Evolutionary conservation across 2,888 invertebrate genomes (phyloP).

Genomic region (Polymixis flavicincta): DNA sequence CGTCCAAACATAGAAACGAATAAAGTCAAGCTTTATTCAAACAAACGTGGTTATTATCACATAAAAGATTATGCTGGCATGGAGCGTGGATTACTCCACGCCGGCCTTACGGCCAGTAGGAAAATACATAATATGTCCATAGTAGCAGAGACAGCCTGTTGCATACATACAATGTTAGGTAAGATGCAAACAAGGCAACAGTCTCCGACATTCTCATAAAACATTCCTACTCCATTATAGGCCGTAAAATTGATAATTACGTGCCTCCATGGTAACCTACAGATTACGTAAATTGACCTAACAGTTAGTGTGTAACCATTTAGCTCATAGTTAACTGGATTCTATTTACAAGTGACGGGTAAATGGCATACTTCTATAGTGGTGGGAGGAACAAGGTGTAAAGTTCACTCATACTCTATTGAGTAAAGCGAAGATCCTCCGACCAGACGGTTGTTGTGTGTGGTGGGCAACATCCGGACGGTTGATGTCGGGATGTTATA

Average conservation of each 20-base stretch:
- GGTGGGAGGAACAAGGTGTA: no score
- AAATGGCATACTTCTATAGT: not conserved
- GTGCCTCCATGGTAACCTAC: constrained; percentile 3
- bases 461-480: no score
- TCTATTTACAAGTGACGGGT: not conserved
- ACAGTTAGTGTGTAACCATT: constrained; percentile 24
- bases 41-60: no score
- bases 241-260: constrained; percentile 52
- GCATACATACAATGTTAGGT: constrained; percentile 35
- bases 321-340: constrained; percentile 3
- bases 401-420: no score
- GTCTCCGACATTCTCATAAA: constrained; percentile 3
- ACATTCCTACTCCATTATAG: constrained; percentile 9
- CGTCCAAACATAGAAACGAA: no score
- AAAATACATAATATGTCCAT: not conserved
- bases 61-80: no score
- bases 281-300: constrained; percentile 15
- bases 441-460: no score
- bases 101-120: no score
- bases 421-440: no score
- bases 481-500: no score
- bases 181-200: constrained; percentile 16
- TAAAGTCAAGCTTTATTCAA: no score
- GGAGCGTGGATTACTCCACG: no score
- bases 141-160: not conserved